Evolutionary conservation across 2,888 invertebrate genomes (phyloP), one percentile per base, ranked within the genome.

Genomic region (Arctia plantaginis): DNA sequence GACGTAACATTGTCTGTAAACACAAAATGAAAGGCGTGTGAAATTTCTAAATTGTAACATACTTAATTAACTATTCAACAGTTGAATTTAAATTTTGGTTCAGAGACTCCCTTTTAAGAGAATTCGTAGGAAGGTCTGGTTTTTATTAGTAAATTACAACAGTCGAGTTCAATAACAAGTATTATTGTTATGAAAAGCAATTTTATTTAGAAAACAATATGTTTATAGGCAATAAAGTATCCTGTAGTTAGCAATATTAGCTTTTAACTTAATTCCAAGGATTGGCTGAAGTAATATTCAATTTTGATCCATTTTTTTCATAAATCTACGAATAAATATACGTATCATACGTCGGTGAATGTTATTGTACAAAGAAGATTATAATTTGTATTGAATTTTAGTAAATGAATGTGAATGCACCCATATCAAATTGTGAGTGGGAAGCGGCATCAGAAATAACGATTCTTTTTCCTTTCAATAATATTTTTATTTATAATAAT

Each of bases 11-110:
- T 6, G 27, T 27, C 59, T 59, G 15, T 15, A 27, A 59, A 27
- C 1, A 3, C 59, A 15, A 59, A 35, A 27, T 13, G 59, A 27
- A 59, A 62, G 62, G 59, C 30, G 62, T 62, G 62, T 62, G 62
- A 62, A 62, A 30, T 62, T 8, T 62, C 7, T 7, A 8, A 62
- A 62, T 62, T 30, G 15, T 15, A 30, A 30, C 30, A 62, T 30
- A 18, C 30, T 62, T 62, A 62, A 62, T 62, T 62, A 62, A 62
- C 62, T 62, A 62, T 30, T 62, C 27, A 62, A 59, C 27, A 55
- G 55, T n/a, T n/a, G 1, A 12, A 55, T n/a, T 23, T 1, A 44
- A 51, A 27, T 27, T 55, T 59, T 59, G 13, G 27, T 59, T 59
- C 27, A 27, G 27, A 27, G 27, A 59, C 15, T 59, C 27, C 10